These are phyloP conservation scores for Hyposmocoma kahamanoa DNA, from an alignment of 1,140 invertebrate genomes.

Conservation along the genomic window DNA sequence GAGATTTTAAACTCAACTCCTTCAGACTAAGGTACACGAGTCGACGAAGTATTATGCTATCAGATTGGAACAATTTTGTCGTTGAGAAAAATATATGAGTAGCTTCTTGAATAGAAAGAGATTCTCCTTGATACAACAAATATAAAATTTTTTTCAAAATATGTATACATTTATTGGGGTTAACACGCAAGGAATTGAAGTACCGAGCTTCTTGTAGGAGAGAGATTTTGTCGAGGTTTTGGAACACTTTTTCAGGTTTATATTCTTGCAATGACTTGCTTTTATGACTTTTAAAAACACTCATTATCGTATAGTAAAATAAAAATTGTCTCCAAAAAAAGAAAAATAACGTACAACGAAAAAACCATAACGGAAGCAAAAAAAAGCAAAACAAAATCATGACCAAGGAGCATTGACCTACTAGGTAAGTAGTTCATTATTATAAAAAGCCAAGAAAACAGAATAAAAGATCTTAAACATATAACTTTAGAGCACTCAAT, in stretches of 20 bases:
- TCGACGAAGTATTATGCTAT: constrained; percentile 92
- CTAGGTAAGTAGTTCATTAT: no score
- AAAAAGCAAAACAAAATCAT: no score
- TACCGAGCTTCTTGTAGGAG: constrained; percentile 96
- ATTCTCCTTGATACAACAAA: constrained; percentile 91
- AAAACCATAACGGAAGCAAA: no score
- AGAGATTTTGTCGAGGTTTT: constrained; percentile 94
- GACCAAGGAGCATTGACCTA: no score
- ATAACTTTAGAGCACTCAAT: no score
- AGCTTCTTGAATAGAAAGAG: constrained; percentile 92
- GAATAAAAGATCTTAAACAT: no score
- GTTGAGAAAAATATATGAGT: constrained; percentile 99
- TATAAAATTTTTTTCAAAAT: constrained; percentile 97
- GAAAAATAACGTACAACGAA: no score
- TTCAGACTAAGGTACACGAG: constrained; percentile 98
- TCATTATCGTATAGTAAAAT: no score
- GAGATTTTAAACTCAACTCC: constrained; percentile 94
- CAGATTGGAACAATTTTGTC: constrained; percentile 98
- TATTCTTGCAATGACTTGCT: no score
- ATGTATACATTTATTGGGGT: constrained; percentile 94
- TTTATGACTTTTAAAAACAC: no score
- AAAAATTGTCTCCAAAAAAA: no score
- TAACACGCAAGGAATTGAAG: constrained; percentile 97
- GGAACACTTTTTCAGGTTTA: constrained; percentile 88
- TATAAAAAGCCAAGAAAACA: no score